Evolutionary conservation across 2,888 invertebrate species (phyloP), one percentile per base, ranked within the genome.

Genomic region (Melanostoma mellinum): DNA sequence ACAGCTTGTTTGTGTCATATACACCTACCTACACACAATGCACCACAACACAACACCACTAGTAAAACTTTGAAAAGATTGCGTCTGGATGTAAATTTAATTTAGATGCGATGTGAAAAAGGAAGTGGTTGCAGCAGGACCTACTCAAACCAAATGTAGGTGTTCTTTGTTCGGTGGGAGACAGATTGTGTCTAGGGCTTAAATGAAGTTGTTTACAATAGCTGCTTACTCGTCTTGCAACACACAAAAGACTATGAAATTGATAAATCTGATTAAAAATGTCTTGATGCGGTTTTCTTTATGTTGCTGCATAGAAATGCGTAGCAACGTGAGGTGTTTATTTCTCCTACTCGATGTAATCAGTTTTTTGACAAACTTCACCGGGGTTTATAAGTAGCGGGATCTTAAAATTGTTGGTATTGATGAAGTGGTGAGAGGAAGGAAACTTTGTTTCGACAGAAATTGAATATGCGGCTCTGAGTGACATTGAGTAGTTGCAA

Each of bases 31-130:
- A 32, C 48, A 50, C 48, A 5, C 20, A 20, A 20, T 20, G 20
- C 20, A 6, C 3, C 35, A 46, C 8, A 60, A 20, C 35, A 46
- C 8, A 60, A 20, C 20, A 20, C 20, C 44, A 36, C 33, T n/a
- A 32, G 0, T 20, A 32, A 10, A 38, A 56, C 36, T 46, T 46
- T 65, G 58, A 36, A 53, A 10, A 53, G 58, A 68, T 78, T 73
- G 79, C 75, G 84, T 84, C 75, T 79, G 78, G 74, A 61, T 79
- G 78, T 69, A 79, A 79, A 84, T 84, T 74, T 48, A 84, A 84
- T 84, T 84, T 78, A 42, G 61, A 61, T 77, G 56, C 71, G 46
- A 73, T 63, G 56, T 2, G 63, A 77, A 56, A 78, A 42, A 78
- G 55, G 40, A 40, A 53, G 52, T 55, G 42, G 8, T 40, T 60